Evolutionary conservation across 2,797 vertebrate species (phyloP).

Genomic region (Erpetoichthys calabaricus): DNA sequence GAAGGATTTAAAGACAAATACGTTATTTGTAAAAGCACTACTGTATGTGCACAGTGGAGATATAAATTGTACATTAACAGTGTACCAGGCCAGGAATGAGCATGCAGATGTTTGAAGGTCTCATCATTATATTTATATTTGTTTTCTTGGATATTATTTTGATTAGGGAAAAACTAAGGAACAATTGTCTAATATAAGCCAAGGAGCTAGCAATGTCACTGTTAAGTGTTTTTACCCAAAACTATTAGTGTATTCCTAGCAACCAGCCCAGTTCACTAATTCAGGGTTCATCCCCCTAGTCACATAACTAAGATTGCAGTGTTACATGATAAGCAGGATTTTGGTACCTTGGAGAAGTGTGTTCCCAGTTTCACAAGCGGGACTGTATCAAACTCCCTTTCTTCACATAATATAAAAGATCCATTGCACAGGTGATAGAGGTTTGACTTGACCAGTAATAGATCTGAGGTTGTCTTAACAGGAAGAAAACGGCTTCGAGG

Average conservation of each 20-base stretch:
- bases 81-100: too few relatives aligned
- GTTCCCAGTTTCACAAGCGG: constrained; percentile 7
- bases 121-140: too few relatives aligned
- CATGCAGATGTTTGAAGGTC: too few relatives aligned
- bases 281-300: not conserved
- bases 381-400: constrained; percentile 3
- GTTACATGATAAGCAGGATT: not conserved
- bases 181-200: too few relatives aligned
- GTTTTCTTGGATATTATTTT: too few relatives aligned
- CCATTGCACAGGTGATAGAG: constrained; percentile 3
- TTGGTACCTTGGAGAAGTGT: constrained; percentile 1
- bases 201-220: too few relatives aligned
- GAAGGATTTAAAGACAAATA: too few relatives aligned
- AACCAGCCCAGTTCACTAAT: too few relatives aligned
- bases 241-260: not conserved
- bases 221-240: not conserved
- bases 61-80: too few relatives aligned
- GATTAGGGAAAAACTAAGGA: too few relatives aligned
- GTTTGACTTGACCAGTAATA: constrained; percentile 8
- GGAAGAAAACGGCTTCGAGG: constrained; percentile 2
- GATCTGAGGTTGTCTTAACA: constrained; percentile 6
- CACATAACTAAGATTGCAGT: not conserved
- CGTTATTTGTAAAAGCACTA: too few relatives aligned
- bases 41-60: too few relatives aligned
- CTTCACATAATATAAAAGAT: not conserved